Conservation (phyloP, 2,888 invertebrate genomes). For the Sphecodes monilicornis region DNA sequence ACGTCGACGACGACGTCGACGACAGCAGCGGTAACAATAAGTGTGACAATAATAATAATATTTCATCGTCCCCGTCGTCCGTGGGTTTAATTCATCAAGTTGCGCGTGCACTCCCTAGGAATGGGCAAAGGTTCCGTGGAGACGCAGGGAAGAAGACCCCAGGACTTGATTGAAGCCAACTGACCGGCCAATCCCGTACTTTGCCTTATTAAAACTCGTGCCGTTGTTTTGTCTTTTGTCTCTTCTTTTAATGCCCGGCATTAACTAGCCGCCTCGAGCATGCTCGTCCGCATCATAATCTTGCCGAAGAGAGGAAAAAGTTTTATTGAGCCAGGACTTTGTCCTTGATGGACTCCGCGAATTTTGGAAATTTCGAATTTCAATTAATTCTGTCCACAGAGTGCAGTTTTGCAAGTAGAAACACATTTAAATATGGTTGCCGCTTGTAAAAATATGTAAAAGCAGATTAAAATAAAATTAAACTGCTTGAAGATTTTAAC, state of each 20-base stretch:
- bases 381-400: too few relatives aligned
- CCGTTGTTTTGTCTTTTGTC: conserved; percentile 82
- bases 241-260: conserved; percentile 75
- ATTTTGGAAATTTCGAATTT: background rate
- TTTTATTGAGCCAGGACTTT: background rate
- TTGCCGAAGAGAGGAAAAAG: conserved; percentile 19
- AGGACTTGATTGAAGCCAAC: conserved; percentile 82
- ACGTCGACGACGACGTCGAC: conserved; percentile 27
- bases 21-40: conserved; percentile 54
- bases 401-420: too few relatives aligned
- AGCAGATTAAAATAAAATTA: too few relatives aligned
- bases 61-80: conserved; percentile 62
- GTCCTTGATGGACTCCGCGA: background rate
- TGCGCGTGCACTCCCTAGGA: conserved; percentile 50
- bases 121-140: conserved; percentile 59
- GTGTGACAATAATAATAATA: conserved; percentile 69
- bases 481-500: too few relatives aligned
- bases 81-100: conserved; percentile 68
- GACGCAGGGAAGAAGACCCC: conserved; percentile 74
- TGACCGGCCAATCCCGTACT: conserved; percentile 80
- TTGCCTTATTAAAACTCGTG: conserved; percentile 81
- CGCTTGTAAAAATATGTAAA: too few relatives aligned
- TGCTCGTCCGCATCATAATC: conserved; percentile 45
- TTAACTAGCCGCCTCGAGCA: conserved; percentile 64
- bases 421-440: too few relatives aligned